Evolutionary conservation across 2,797 vertebrate species (phyloP).

Genomic region (Xenops minutus): DNA sequence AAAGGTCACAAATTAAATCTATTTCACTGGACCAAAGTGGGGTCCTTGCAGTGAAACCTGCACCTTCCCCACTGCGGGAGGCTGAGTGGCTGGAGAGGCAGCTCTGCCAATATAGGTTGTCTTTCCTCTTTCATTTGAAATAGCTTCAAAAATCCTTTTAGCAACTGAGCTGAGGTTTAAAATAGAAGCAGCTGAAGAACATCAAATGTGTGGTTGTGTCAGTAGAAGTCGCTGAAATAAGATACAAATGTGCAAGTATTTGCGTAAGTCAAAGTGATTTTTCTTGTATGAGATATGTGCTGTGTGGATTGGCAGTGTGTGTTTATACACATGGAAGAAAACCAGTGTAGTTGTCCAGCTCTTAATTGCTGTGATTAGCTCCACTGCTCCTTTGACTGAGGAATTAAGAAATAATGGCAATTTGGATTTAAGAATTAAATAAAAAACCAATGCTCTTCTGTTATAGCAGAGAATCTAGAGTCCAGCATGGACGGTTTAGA

Average conservation of each 20-base stretch:
- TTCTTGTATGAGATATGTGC: not conserved
- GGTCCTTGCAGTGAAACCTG: rapidly evolving
- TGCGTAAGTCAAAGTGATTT: not conserved
- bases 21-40: not conserved
- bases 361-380: not conserved
- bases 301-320: not conserved
- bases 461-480: not conserved
- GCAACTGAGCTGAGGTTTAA: not conserved
- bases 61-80: not conserved
- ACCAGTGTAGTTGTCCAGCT: not conserved
- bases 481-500: not conserved
- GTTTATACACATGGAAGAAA: not conserved
- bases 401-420: not conserved
- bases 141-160: not conserved
- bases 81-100: not conserved
- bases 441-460: not conserved
- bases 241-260: not conserved
- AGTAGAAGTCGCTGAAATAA: not conserved
- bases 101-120: not conserved
- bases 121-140: not conserved
- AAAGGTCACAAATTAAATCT: not conserved
- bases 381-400: not conserved
- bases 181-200: not conserved
- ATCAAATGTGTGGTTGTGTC: not conserved
- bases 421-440: not conserved